A percentile compares a stretch with the other conserved stretches of the same genome.
These are phyloP conservation scores for Coturnix japonica DNA, from an alignment of 2,113 vertebrate genomes.

Conservation along the genomic window DNA sequence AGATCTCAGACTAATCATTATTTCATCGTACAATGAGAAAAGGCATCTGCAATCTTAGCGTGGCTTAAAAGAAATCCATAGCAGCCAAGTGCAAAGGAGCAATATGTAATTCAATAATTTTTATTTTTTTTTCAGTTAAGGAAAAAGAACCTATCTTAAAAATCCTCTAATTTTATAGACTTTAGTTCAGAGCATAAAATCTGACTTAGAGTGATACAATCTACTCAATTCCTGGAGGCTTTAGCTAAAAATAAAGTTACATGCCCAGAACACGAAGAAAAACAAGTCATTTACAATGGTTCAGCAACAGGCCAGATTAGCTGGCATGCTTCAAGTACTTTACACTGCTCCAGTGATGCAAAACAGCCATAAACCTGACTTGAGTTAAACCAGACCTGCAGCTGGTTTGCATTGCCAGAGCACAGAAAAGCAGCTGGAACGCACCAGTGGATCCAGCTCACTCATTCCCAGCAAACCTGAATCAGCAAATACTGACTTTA, in stretches of 20 bases:
- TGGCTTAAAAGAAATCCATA: not conserved
- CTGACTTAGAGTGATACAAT: not conserved
- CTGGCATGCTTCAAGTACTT: slow-evolving; percentile 53
- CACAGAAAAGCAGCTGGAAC: slow-evolving; percentile 36
- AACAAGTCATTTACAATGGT: slow-evolving; percentile 56
- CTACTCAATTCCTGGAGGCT: not conserved
- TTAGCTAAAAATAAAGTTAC: slow-evolving; percentile 34
- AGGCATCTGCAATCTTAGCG: not conserved
- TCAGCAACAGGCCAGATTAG: slow-evolving; percentile 60
- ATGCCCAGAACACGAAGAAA: slow-evolving; percentile 37
- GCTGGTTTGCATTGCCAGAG: slow-evolving; percentile 40
- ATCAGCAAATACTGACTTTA: slow-evolving; percentile 12
- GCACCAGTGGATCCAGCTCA: accelerated
- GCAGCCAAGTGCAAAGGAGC: not conserved
- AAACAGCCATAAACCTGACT: slow-evolving; percentile 42
- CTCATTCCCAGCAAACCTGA: not conserved
- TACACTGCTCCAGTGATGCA: slow-evolving; percentile 28
- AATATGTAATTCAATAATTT: not conserved
- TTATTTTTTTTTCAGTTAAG: not conserved
- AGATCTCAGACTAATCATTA: not conserved
- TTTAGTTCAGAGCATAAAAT: not conserved
- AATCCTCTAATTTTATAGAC: not conserved
- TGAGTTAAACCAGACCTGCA: slow-evolving; percentile 38
- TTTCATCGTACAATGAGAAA: not conserved
- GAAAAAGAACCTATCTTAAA: not conserved